Percentiles rank a stretch among this genome's conserved stretches.
These are phyloP conservation scores for Temnothorax curvispinosus DNA, from an alignment of 1,140 invertebrate genomes.

Conservation along the genomic window DNA sequence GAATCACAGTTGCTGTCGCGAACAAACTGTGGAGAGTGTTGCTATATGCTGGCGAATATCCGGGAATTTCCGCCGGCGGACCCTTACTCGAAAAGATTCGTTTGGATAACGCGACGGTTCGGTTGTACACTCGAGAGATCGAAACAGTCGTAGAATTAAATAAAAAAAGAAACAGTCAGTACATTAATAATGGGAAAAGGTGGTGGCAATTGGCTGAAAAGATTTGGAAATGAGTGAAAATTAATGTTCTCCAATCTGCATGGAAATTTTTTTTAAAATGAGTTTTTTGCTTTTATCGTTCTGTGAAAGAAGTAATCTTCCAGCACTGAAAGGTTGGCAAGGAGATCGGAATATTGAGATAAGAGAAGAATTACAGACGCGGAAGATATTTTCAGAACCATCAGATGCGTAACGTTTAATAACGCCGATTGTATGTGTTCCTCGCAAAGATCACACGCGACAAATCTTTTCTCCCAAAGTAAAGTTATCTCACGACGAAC, in stretches of 20 bases:
- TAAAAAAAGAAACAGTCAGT: constrained; percentile 36
- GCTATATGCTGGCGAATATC: constrained; percentile 65
- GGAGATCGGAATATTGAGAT: background rate
- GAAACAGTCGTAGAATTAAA: background rate
- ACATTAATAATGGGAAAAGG: background rate
- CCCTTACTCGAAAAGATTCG: constrained; percentile 67
- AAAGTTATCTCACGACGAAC: constrained; percentile 25
- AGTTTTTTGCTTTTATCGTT: constrained; percentile 2
- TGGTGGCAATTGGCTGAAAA: background rate
- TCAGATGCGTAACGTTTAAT: background rate
- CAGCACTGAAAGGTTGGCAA: background rate
- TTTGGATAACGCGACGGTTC: constrained; percentile 69
- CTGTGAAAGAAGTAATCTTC: constrained; percentile 2
- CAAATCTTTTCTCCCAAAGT: constrained; percentile 27
- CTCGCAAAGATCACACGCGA: constrained; percentile 23
- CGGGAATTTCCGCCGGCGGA: constrained; percentile 53
- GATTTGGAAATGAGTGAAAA: background rate
- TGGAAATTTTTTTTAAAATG: constrained; percentile 15
- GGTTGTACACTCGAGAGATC: constrained; percentile 37
- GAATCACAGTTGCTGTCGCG: constrained; percentile 63
- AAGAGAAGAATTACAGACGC: background rate
- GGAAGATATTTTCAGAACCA: constrained; percentile 9
- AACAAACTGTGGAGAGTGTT: constrained; percentile 34
- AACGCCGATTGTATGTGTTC: background rate
- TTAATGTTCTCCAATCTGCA: constrained; percentile 44